Base-by-base conservation (phyloP, 2,888 invertebrate species). In the Actias luna region DNA sequence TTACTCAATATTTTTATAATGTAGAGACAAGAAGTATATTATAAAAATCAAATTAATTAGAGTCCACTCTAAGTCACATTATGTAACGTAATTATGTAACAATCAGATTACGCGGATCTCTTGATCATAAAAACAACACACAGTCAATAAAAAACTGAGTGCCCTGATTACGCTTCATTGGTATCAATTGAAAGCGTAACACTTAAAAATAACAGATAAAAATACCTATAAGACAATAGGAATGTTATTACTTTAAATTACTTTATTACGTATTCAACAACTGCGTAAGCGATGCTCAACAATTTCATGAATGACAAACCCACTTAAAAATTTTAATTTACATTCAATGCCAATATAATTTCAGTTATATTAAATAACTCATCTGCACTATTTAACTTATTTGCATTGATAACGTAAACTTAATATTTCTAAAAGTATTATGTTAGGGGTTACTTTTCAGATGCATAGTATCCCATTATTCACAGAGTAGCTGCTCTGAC, bases 121-220 rank as follows among this genome's bases (percentile, higher is more conserved):
- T n/a, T n/a, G n/a, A n/a, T n/a, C n/a, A n/a, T n/a, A n/a, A n/a
- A n/a, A n/a, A n/a, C n/a, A n/a, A n/a, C n/a, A n/a, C n/a, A n/a
- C n/a, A n/a, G n/a, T n/a, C n/a, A 74, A 70, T 36, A 64, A 74
- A 71, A 74, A 73, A 64, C 65, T 69, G 66, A 69, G 67, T 62
- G 64, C 67, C 70, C 67, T 75, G 75, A 77, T 78, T 70, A 76
- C 67, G 67, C 72, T 77, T 79, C 63, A 85, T 85, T 84, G 82
- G 75, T 71, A 79, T 78, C 84, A 87, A 87, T 86, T 85, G 84
- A 75, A 76, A 78, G 65, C 74, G 75, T 72, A 72, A 77, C 71
- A 70, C 65, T 73, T 71, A 74, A 76, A 75, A 46, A 22, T 79
- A 79, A 1, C 2, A 50, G 22, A 81, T 80, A 79, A 42, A 42